Conservation (phyloP, 2,888 invertebrate species). For the Nomada fabriciana region DNA sequence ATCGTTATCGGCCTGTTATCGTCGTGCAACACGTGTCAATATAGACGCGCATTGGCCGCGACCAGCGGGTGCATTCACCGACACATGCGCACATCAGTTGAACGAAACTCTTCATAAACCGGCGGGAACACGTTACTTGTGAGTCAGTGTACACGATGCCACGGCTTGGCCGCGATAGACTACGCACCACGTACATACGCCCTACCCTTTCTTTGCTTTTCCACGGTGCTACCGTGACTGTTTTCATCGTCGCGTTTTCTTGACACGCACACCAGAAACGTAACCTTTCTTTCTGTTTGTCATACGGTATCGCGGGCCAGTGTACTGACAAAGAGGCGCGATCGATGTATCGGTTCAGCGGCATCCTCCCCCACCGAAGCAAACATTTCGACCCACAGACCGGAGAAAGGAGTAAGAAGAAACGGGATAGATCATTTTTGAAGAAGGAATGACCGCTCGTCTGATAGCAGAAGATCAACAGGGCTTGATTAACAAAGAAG, state of each 20-base stretch:
- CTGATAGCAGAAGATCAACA: conserved; percentile 34
- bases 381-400: conserved; percentile 40
- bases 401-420: neutral
- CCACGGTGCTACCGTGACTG: conserved; percentile 13
- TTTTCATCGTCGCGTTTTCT: conserved; percentile 30
- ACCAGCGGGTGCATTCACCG: conserved; percentile 62
- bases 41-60: conserved; percentile 52
- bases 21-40: conserved; percentile 63
- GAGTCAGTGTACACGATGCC: conserved; percentile 69
- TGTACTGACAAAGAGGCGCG: conserved; percentile 24
- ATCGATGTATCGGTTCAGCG: conserved; percentile 47
- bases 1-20: conserved; percentile 58
- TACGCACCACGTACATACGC: conserved; percentile 50
- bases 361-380: conserved; percentile 28
- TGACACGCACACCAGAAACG: conserved; percentile 8
- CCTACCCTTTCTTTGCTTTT: conserved; percentile 45
- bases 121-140: conserved; percentile 67
- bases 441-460: conserved; percentile 54
- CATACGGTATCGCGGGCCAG: neutral
- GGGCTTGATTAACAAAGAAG: conserved; percentile 6
- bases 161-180: conserved; percentile 66
- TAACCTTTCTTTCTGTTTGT: neutral
- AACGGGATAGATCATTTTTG: neutral
- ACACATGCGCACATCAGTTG: conserved; percentile 63
- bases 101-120: conserved; percentile 65